phyloP scores from a whole-genome alignment of 92 coral and sea anemone species.

The Palythoa grandis region DNA sequence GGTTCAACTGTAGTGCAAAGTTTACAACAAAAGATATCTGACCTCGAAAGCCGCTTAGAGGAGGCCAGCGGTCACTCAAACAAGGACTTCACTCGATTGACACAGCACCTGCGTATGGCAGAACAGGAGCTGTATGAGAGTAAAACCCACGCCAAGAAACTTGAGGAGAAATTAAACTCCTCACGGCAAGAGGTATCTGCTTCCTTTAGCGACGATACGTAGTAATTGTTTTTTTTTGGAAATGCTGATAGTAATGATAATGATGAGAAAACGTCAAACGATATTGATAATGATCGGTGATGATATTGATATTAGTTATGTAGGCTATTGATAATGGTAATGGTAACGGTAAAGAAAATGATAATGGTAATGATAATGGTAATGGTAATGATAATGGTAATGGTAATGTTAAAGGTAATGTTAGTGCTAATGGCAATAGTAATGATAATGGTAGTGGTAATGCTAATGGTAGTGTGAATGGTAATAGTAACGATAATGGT shows the following conservation, averaged over 20 bases:
- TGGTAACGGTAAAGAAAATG: too few species aligned
- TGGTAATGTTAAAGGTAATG: too few species aligned
- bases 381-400: too few species aligned
- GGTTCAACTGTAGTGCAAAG: slow-evolving; percentile 60
- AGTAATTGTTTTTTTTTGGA: neutral
- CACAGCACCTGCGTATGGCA: slow-evolving; percentile 61
- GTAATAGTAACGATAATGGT: neutral
- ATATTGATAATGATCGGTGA: too few species aligned
- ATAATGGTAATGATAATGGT: too few species aligned
- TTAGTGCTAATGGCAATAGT: too few species aligned
- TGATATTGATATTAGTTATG: too few species aligned
- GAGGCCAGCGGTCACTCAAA: slow-evolving; percentile 61
- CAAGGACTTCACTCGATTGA: slow-evolving; percentile 53
- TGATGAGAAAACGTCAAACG: too few species aligned
- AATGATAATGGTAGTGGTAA: neutral
- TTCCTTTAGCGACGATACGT: neutral
- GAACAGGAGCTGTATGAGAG: slow-evolving; percentile 61
- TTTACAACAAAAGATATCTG: slow-evolving; percentile 66
- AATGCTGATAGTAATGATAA: neutral
- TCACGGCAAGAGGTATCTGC: slow-evolving; percentile 75
- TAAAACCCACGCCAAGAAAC: slow-evolving; percentile 58
- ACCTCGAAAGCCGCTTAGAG: slow-evolving; percentile 66
- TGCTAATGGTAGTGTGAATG: neutral
- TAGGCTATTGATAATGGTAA: too few species aligned
- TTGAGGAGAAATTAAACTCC: slow-evolving; percentile 68